These are phyloP conservation scores for Neoaliturus tenellus DNA, from an alignment of 2,888 invertebrate genomes.

Conservation along the genomic window DNA sequence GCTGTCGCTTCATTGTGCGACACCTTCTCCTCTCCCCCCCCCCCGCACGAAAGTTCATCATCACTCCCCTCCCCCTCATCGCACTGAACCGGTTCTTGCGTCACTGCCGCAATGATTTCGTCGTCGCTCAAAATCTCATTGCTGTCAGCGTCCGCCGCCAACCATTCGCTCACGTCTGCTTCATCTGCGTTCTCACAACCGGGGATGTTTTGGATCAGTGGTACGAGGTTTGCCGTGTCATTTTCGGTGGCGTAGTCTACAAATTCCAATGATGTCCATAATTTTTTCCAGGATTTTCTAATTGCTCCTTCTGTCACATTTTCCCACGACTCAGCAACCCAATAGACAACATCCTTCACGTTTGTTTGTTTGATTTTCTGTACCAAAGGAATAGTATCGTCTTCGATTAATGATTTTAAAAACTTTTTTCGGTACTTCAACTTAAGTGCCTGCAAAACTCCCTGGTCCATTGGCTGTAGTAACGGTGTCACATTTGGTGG, in stretches of 20 bases:
- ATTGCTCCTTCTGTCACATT: background rate
- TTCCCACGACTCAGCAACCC: slow-evolving; percentile 8
- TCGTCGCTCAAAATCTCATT: no score
- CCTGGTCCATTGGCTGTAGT: slow-evolving; percentile 25
- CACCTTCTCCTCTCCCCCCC: no score
- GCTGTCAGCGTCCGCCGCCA: no score
- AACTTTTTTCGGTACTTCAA: background rate
- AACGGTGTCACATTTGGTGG: background rate
- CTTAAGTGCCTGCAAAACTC: background rate
- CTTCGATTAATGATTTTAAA: background rate
- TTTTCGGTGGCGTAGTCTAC: background rate
- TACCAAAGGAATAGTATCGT: background rate
- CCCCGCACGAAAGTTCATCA: no score
- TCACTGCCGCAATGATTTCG: no score
- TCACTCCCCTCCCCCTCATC: no score
- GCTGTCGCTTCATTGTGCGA: no score
- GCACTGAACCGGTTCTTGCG: no score
- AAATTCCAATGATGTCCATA: background rate
- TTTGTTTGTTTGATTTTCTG: background rate
- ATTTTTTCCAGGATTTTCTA: slow-evolving; percentile 1
- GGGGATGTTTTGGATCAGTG: background rate
- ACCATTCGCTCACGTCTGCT: no score
- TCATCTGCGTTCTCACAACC: slow-evolving; percentile 5
- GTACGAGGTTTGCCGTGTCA: background rate
- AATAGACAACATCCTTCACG: slow-evolving; percentile 5